phyloP scores from a whole-genome alignment of 2,797 vertebrate genomes.

The Iguana delicatissima region DNA sequence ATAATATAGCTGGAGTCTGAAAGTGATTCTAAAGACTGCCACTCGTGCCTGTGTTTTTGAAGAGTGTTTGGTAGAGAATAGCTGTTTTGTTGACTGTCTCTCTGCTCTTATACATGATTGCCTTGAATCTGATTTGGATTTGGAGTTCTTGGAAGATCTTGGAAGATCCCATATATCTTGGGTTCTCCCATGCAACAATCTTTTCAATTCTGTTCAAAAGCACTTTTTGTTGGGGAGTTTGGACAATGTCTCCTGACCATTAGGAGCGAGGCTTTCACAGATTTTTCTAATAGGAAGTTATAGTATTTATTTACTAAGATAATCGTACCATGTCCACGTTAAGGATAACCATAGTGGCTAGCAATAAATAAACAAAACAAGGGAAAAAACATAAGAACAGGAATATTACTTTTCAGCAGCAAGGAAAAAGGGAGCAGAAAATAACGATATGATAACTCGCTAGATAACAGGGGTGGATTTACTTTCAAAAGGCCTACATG shows the following conservation, averaged over 20 bases:
- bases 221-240: neutral
- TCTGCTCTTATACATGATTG: neutral
- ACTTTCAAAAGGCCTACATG: neutral
- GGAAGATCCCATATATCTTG: neutral
- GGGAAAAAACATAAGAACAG: neutral
- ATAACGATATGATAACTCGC: neutral
- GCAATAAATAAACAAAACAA: neutral
- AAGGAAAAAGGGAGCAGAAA: neutral
- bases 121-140: neutral
- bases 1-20: neutral
- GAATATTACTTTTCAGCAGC: neutral
- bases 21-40: neutral
- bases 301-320: constrained; percentile 17
- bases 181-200: neutral
- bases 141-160: constrained; percentile 18
- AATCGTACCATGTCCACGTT: too few relatives aligned
- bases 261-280: neutral
- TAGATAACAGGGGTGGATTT: neutral
- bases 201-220: neutral
- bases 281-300: constrained; percentile 2
- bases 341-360: neutral
- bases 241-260: neutral
- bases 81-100: neutral
- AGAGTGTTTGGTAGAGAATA: too few relatives aligned
- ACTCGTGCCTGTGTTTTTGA: neutral